Evolutionary conservation across 2,888 invertebrate genomes (phyloP).

Genomic region (Drosophila algonquin): DNA sequence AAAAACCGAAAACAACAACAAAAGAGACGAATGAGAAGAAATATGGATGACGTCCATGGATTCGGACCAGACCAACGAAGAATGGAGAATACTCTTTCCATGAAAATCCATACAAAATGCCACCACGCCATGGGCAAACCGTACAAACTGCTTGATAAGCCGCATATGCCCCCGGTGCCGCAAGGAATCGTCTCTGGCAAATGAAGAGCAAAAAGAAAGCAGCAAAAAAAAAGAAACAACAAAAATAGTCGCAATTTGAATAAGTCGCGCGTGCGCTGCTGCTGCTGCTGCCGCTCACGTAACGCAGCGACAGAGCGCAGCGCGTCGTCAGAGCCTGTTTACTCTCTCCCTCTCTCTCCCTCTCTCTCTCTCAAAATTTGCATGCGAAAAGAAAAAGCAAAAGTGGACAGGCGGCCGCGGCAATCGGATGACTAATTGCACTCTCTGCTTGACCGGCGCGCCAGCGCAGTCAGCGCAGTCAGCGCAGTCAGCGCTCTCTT

Average conservation of each 20-base stretch:
- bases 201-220: constrained; percentile 24
- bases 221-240: constrained; percentile 63
- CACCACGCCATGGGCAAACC: neutral
- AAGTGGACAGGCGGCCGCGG: constrained; percentile 55
- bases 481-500: constrained; percentile 28
- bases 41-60: constrained; percentile 1
- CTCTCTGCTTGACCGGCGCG: constrained; percentile 42
- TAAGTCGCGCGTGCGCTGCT: constrained; percentile 61
- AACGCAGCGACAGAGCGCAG: constrained; percentile 48
- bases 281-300: constrained; percentile 56
- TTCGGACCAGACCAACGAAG: constrained; percentile 4
- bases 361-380: neutral
- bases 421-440: constrained; percentile 56
- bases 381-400: constrained; percentile 47
- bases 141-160: neutral
- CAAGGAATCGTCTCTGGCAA: neutral
- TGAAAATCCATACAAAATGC: neutral
- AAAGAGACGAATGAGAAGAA: constrained; percentile 15
- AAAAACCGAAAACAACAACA: constrained; percentile 26
- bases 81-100: constrained; percentile 15
- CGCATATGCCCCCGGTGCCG: neutral
- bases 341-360: neutral
- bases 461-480: constrained; percentile 34
- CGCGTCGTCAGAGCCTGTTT: constrained; percentile 12
- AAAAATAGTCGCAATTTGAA: constrained; percentile 59